Conservation (phyloP, 2,797 vertebrate genomes). For the Notoglanidium macrostoma region DNA sequence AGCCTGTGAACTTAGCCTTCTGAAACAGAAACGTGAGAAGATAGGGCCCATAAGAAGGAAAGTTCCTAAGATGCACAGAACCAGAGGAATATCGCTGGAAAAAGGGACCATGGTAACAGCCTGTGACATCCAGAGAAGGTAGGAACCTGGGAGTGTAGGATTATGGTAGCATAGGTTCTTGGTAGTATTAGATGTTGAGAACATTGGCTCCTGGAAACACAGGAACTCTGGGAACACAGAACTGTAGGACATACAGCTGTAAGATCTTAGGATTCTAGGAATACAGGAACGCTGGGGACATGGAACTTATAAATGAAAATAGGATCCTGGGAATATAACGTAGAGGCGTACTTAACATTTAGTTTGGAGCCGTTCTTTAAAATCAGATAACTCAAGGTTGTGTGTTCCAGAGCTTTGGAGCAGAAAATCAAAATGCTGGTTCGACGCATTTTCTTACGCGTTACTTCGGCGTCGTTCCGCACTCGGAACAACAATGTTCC, state of each 20-base stretch:
- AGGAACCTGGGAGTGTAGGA: not conserved
- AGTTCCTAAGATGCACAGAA: not conserved
- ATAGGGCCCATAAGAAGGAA: not conserved
- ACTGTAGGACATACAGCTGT: not conserved
- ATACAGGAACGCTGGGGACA: not conserved
- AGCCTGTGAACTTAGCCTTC: no score
- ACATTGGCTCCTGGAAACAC: not conserved
- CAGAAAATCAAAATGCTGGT: slow-evolving; percentile 13
- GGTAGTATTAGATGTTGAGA: not conserved
- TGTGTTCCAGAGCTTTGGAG: not conserved
- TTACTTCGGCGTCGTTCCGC: not conserved
- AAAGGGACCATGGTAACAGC: not conserved
- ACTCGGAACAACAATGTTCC: not conserved
- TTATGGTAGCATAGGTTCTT: not conserved
- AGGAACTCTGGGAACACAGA: not conserved
- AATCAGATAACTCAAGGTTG: not conserved
- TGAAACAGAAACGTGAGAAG: not conserved
- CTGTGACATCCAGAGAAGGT: no score
- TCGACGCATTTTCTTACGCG: not conserved
- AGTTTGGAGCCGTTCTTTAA: not conserved
- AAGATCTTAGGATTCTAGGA: not conserved
- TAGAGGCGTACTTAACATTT: not conserved
- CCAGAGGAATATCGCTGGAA: not conserved
- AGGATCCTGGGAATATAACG: not conserved
- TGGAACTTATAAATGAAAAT: not conserved